Evolutionary conservation across 2,797 vertebrate genomes (phyloP).

Genomic region (Scyliorhinus canicula): DNA sequence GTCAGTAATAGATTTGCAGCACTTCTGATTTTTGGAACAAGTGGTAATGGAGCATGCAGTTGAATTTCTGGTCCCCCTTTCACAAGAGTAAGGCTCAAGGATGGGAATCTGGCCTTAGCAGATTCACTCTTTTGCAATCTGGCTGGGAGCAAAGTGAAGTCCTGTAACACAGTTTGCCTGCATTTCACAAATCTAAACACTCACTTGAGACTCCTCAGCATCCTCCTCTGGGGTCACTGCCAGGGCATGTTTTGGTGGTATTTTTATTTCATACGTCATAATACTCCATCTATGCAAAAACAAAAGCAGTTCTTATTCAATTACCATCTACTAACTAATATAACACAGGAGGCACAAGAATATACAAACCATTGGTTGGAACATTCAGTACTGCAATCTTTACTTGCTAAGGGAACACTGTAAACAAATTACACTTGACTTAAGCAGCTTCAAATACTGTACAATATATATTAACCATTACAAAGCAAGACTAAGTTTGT

Average conservation of each 20-base stretch:
- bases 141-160: not conserved
- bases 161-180: not conserved
- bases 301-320: not conserved
- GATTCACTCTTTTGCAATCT: not conserved
- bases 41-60: not conserved
- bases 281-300: slow-evolving; percentile 83
- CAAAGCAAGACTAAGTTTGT: not conserved
- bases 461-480: not conserved
- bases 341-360: not conserved
- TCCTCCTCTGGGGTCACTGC: slow-evolving; percentile 74
- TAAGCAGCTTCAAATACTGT: not conserved
- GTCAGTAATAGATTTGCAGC: not conserved
- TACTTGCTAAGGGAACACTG: not conserved
- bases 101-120: not conserved
- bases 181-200: slow-evolving; percentile 4
- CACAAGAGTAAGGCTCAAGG: not conserved
- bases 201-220: slow-evolving; percentile 80
- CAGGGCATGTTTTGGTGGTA: slow-evolving; percentile 82
- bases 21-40: not conserved
- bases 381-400: not conserved
- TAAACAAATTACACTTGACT: not conserved
- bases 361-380: not conserved
- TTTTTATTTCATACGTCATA: slow-evolving; percentile 97
- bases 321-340: slow-evolving; percentile 20
- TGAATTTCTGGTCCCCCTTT: not conserved